Base-by-base conservation (phyloP, 2,113 vertebrate species). In the Puntigrus tetrazona region DNA sequence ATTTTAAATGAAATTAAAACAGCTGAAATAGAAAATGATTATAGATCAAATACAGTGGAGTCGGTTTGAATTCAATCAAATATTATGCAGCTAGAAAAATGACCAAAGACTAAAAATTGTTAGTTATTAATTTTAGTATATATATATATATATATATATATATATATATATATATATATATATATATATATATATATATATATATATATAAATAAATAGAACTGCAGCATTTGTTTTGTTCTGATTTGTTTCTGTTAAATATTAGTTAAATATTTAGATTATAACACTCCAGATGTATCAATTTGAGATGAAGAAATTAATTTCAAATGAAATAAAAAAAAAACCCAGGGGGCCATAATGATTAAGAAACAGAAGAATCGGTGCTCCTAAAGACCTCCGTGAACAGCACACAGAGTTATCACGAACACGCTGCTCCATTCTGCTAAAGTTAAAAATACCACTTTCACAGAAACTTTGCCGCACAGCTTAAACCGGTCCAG, bases 401-500 rank as follows among this genome's bases (percentile, higher is more conserved):
- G 52, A 63, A 7, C 61, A 57, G 59, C 50, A 50, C 25, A 67
- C 59, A 11, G 34, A 55, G 65, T 80, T 83, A 81, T 61, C 47
- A 72, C 27, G 76, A 70, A 81, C 87, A 83, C 20, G 6, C n/a
- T 2, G 29, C 29, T 74, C 55, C 45, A 10, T 29, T 59, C 50
- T 45, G 74, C 41, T n/a, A 25, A 80, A 82, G 78, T 84, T 88
- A 85, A 84, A 88, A 87, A 87, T 81, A 87, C 65, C 88, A 82
- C 85, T 88, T 85, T 79, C 72, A 78, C 84, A 82, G 75, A 88
- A 87, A 87, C 72, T 86, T 88, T 87, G 67, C 78, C 41, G 78
- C 38, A 85, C 77, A 29, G 86, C 76, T 83, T 83, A 86, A 88
- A 86, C 86, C 76, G 76, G 86, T 76, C 86, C 89, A 93, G 88